Base-by-base conservation (phyloP, 2,113 vertebrate species). In the Cyphomyrus discorhynchus region DNA sequence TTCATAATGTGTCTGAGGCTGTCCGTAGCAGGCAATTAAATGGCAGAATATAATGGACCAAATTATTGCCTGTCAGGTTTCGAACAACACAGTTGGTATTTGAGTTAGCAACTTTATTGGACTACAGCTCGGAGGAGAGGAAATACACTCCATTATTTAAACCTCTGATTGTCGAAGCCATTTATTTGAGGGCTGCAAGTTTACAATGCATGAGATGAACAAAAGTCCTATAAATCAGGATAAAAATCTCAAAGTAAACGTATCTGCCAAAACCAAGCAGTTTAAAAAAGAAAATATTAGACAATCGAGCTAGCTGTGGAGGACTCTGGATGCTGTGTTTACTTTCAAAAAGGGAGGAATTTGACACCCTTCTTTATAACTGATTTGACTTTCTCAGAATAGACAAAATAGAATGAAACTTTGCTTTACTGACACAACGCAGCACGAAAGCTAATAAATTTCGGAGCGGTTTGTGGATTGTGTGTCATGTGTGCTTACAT, bases 1-100 rank as follows among this genome's bases (percentile, higher is more conserved):
- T 97, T 98, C 97, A 97, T 97, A 97, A 97, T 96, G 96, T 97
- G 97, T 97, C 97, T 97, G 96, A 96, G 97, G 97, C 97, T 97
- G 97, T 97, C 97, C 97, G 97, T 97, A 97, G 96, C 95, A 96
- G 97, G 97, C 97, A 98, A 98, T 98, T 98, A 97, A 98, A 97
- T 97, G 97, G 97, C 97, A 97, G 97, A 98, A 97, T 98, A 97
- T 98, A 97, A 98, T 98, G 97, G 97, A 96, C 96, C 96, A 97
- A 97, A 98, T 98, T 97, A 98, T 97, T 97, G 97, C 97, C 97
- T 98, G 97, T 97, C 97, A 98, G 97, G 96, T 97, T 97, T 97
- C 96, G 96, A 98, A 98, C 97, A 98, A 98, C 97, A 97, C 96
- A 97, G 96, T 98, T 97, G 97, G 97, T 97, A 97, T 97, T 97